Percentiles rank a stretch among this genome's conserved stretches.
These are phyloP conservation scores for Alexandromys fortis DNA, from an alignment of 2,113 vertebrate species.

Conservation along the genomic window DNA sequence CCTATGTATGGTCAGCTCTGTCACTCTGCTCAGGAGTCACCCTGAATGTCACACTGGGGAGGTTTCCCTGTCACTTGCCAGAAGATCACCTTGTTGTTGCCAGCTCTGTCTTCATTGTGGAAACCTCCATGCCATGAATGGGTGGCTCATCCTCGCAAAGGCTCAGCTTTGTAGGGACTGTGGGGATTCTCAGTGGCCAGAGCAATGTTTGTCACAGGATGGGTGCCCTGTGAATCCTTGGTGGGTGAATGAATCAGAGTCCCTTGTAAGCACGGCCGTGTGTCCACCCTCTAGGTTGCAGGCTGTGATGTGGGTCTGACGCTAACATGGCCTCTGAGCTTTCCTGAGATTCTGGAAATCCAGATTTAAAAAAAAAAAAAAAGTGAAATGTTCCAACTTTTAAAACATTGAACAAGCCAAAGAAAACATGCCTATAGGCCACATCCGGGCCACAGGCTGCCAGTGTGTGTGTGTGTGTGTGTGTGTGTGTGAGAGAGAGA, in stretches of 20 bases:
- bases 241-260: not conserved
- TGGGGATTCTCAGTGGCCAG: not conserved
- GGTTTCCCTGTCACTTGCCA: not conserved
- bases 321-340: not conserved
- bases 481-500: not conserved
- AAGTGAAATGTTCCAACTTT: slow-evolving; percentile 61
- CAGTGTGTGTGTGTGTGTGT: not conserved
- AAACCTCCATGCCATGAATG: fast-evolving
- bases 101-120: too few species aligned
- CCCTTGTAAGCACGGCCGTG: not conserved
- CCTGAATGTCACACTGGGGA: not conserved
- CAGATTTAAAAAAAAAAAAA: too few species aligned
- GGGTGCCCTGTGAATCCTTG: not conserved
- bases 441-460: not conserved
- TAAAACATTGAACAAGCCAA: slow-evolving; percentile 52
- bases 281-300: fast-evolving
- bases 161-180: not conserved
- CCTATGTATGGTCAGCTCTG: not conserved
- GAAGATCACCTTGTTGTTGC: fast-evolving
- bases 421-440: slow-evolving; percentile 48
- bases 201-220: not conserved
- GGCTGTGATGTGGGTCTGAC: not conserved
- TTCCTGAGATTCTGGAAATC: slow-evolving; percentile 48
- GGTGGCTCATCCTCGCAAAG: not conserved
- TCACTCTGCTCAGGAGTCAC: not conserved